phyloP scores from a whole-genome alignment of 2,113 vertebrate species.

The Periophthalmodon schlosseri region DNA sequence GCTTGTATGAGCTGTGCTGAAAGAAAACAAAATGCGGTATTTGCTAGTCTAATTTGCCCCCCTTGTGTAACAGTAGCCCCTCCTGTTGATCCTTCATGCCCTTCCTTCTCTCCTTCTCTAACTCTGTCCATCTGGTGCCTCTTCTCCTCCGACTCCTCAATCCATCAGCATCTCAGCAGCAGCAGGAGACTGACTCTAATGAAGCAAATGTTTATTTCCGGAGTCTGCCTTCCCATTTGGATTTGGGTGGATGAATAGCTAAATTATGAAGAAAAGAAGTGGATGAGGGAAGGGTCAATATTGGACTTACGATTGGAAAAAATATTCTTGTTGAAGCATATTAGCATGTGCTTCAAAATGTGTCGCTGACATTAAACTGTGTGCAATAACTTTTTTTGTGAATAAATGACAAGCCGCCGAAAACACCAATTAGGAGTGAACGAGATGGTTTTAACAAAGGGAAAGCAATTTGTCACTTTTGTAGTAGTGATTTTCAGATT shows the following conservation, averaged over 20 bases:
- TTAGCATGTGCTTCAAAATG: constrained; percentile 4
- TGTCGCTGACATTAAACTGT: not conserved
- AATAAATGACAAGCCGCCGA: not conserved
- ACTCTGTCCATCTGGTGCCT: constrained; percentile 55
- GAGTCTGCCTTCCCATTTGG: constrained; percentile 54
- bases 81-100: constrained; percentile 29
- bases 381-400: not conserved
- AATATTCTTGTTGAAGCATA: not conserved
- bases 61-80: constrained; percentile 16
- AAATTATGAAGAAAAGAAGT: constrained; percentile 17
- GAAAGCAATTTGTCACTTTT: not conserved
- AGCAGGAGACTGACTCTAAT: constrained; percentile 58
- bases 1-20: not conserved
- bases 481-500: not conserved
- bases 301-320: not conserved
- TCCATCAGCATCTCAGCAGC: constrained; percentile 59
- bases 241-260: constrained; percentile 45
- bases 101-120: constrained; percentile 46
- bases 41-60: not conserved
- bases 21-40: not conserved
- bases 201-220: constrained; percentile 66
- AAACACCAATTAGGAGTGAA: not conserved
- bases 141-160: constrained; percentile 52
- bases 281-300: constrained; percentile 7
- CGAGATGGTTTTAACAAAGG: not conserved